A percentile compares a stretch with the other conserved stretches of the same genome.
These are phyloP conservation scores for Falcunculus frontatus DNA, from an alignment of 2,113 vertebrate species.

Conservation along the genomic window DNA sequence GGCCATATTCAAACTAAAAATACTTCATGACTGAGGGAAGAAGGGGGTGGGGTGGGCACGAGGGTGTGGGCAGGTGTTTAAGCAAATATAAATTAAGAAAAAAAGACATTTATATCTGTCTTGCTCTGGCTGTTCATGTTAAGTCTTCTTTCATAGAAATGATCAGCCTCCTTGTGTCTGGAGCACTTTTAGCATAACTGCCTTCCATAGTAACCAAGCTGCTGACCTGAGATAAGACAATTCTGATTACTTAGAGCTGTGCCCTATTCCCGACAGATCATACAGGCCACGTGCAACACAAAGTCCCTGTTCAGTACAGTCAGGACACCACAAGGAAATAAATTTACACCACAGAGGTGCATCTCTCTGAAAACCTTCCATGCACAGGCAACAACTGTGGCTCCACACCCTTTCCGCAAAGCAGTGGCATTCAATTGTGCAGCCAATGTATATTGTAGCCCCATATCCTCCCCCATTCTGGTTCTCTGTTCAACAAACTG, in stretches of 20 bases:
- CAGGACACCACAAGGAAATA: not conserved
- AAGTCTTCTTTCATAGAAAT: not conserved
- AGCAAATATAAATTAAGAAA: not conserved
- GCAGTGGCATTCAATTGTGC: conserved; percentile 11
- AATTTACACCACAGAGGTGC: not conserved
- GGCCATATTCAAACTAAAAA: not conserved
- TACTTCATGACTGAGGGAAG: not conserved
- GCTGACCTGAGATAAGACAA: not conserved
- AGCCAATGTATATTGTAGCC: not conserved
- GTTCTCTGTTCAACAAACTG: not conserved
- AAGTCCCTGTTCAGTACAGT: not conserved
- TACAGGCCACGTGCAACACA: not conserved
- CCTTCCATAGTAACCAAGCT: not conserved
- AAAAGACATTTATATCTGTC: not conserved
- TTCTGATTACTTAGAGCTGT: not conserved
- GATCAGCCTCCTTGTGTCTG: not conserved
- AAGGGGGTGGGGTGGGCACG: not conserved
- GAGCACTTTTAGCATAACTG: not conserved
- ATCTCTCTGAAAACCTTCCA: not conserved
- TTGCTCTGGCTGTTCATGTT: not conserved
- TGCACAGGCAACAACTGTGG: not conserved
- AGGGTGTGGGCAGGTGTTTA: not conserved
- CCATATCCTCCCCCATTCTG: not conserved
- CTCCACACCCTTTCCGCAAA: not conserved
- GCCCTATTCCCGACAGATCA: not conserved